Conservation (phyloP, 1,140 invertebrate species). For the Leptestheria dahalacensis region DNA sequence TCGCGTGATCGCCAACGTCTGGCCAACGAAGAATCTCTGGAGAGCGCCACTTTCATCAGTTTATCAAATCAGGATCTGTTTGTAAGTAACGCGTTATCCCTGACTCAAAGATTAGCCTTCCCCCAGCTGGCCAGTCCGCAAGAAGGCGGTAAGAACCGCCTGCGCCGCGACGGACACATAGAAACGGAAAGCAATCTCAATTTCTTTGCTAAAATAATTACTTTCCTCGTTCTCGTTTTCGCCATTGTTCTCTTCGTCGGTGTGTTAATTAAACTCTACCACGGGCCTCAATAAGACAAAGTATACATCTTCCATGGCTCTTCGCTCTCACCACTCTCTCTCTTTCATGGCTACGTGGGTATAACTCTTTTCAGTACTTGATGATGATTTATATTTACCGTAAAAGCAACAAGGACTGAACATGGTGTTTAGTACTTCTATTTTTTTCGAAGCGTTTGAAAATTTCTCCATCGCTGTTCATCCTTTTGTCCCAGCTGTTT, state of each 20-base stretch:
- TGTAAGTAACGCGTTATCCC: not conserved
- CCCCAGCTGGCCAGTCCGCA: not conserved
- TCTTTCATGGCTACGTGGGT: too few relatives aligned
- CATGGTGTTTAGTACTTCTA: too few relatives aligned
- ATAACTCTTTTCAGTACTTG: too few relatives aligned
- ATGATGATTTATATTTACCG: too few relatives aligned
- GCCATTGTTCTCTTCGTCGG: not conserved
- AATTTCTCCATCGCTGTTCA: too few relatives aligned
- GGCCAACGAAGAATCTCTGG: not conserved
- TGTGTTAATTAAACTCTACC: not conserved
- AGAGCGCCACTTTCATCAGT: too few relatives aligned
- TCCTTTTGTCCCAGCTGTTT: too few relatives aligned
- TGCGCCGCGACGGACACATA: not conserved
- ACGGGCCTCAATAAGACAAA: not conserved
- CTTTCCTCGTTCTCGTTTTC: not conserved
- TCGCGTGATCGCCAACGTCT: not conserved
- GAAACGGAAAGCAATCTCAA: not conserved
- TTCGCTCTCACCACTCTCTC: too few relatives aligned
- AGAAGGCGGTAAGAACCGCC: not conserved
- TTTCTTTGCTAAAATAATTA: not conserved
- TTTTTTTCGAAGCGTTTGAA: too few relatives aligned
- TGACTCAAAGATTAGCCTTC: not conserved
- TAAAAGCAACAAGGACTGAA: too few relatives aligned
- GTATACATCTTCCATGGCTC: too few relatives aligned
- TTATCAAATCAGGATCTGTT: not conserved